Evolutionary conservation across 2,888 invertebrate genomes (phyloP).

Genomic region (Trachelus tabidus): DNA sequence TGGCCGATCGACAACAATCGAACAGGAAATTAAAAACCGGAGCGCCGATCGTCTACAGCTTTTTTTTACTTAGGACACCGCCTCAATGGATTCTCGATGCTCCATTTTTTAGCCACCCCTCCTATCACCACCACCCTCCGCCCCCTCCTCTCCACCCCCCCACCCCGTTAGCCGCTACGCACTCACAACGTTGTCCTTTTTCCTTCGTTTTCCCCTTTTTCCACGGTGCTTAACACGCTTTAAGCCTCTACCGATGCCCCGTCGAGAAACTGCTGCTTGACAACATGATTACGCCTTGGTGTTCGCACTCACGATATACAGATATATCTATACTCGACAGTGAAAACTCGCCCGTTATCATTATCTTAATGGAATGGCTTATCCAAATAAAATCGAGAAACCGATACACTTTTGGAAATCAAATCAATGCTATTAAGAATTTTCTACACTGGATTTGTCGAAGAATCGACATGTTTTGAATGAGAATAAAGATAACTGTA

Average conservation of each 20-base stretch:
- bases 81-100: conserved; percentile 22
- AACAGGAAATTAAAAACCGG: conserved; percentile 50
- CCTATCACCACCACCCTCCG: not conserved
- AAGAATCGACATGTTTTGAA: too few species aligned
- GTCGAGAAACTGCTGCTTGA: conserved; percentile 16
- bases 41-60: conserved; percentile 14
- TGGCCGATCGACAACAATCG: conserved; percentile 35
- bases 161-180: conserved; percentile 1
- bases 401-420: too few species aligned
- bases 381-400: too few species aligned
- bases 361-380: too few species aligned
- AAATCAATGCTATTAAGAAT: too few species aligned
- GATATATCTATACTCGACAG: too few species aligned
- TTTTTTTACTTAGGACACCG: conserved; percentile 30
- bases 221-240: conserved; percentile 21
- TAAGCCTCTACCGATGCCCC: conserved; percentile 15
- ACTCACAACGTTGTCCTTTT: conserved; percentile 9
- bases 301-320: too few species aligned
- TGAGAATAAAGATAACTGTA: too few species aligned
- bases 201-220: conserved; percentile 18
- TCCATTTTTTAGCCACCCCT: conserved; percentile 18
- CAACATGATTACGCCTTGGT: conserved; percentile 15
- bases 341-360: too few species aligned
- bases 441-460: too few species aligned
- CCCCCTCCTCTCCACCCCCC: not conserved